These are phyloP conservation scores for Drosophila peninsularis DNA, from an alignment of 2,888 invertebrate genomes.

Conservation along the genomic window DNA sequence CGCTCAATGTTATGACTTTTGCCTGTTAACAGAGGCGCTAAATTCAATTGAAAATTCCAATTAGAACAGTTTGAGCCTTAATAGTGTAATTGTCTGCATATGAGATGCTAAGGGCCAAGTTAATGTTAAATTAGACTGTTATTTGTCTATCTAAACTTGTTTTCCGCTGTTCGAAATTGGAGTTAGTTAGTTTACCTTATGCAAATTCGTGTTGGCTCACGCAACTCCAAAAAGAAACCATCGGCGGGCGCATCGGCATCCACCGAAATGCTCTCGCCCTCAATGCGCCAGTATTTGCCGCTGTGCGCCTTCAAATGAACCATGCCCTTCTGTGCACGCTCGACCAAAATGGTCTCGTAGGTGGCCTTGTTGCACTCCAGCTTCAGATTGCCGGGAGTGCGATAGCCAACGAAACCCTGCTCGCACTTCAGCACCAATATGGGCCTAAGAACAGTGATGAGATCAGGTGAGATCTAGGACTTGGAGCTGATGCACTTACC, in stretches of 20 bases:
- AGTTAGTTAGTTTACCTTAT: conserved; percentile 86
- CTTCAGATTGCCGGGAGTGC: conserved; percentile 90
- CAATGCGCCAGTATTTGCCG: conserved; percentile 97
- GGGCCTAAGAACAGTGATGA: conserved; percentile 87
- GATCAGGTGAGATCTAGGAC: neutral
- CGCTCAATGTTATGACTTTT: no score
- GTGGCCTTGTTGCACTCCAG: conserved; percentile 98
- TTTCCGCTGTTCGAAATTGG: neutral
- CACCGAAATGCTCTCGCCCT: conserved; percentile 93
- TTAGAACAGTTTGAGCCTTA: neutral
- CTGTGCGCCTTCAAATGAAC: conserved; percentile 97
- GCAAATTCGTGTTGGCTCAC: conserved; percentile 96
- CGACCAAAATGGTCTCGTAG: conserved; percentile 96
- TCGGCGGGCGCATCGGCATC: conserved; percentile 92
- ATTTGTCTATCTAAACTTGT: neutral
- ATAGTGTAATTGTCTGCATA: neutral
- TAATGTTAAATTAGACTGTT: neutral
- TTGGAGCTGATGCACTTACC: conserved; percentile 84
- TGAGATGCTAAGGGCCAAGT: neutral
- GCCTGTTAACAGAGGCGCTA: neutral
- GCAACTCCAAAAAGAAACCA: conserved; percentile 95
- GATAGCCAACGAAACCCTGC: conserved; percentile 97
- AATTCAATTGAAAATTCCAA: neutral
- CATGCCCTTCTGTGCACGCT: conserved; percentile 94
- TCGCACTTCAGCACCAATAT: conserved; percentile 97